Evolutionary conservation across 2,888 invertebrate genomes (phyloP).

Genomic region (Cephus pulcher): DNA sequence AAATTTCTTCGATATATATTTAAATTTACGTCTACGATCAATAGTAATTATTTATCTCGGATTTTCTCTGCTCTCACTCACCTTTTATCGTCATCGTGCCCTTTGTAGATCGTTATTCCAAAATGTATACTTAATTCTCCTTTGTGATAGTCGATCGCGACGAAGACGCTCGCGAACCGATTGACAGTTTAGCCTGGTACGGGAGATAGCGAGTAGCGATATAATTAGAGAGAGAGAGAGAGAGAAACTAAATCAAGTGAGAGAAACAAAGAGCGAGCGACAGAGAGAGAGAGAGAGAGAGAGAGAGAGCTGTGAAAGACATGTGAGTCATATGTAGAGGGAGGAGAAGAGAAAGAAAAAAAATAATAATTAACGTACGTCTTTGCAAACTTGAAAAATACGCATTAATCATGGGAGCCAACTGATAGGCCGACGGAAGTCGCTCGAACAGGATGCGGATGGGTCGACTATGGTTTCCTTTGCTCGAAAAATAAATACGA

Average conservation of each 20-base stretch:
- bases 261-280: background rate
- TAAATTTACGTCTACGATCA: background rate
- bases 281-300: background rate
- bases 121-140: slow-evolving; percentile 58
- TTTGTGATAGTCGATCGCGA: slow-evolving; percentile 48
- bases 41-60: background rate
- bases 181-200: background rate
- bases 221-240: background rate
- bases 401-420: slow-evolving; percentile 52
- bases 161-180: background rate
- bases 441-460: slow-evolving; percentile 35
- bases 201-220: background rate
- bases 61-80: background rate
- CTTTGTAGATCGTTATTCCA: background rate
- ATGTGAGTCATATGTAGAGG: slow-evolving; percentile 1
- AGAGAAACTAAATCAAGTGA: background rate
- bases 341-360: slow-evolving; percentile 18
- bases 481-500: background rate
- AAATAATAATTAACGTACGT: slow-evolving; percentile 8
- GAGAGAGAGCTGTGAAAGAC: background rate
- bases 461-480: background rate
- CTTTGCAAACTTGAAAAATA: slow-evolving; percentile 20
- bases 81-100: background rate
- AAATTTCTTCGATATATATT: background rate
- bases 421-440: slow-evolving; percentile 57